phyloP scores from a whole-genome alignment of 1,140 invertebrate species.

The Sinonovacula constricta region DNA sequence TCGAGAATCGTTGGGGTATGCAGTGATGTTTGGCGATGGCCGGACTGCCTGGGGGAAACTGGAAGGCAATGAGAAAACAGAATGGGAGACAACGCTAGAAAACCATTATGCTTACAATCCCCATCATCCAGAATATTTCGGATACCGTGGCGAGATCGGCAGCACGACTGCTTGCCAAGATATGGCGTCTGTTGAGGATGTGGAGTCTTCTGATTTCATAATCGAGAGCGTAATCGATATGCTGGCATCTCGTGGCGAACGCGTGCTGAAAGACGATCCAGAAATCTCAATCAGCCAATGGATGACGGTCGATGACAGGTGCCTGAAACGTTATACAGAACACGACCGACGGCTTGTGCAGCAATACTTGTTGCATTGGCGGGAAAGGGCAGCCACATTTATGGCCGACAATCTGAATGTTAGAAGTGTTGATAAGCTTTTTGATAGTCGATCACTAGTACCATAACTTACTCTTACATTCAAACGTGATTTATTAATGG shows the following conservation, averaged over 20 bases:
- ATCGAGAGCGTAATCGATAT: constrained; percentile 46
- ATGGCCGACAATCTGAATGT: constrained; percentile 10
- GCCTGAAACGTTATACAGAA: constrained; percentile 28
- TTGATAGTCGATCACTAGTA: no score
- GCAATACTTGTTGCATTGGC: not conserved
- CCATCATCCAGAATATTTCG: constrained; percentile 51
- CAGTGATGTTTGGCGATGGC: constrained; percentile 43
- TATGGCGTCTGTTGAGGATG: constrained; percentile 5
- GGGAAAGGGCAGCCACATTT: constrained; percentile 9
- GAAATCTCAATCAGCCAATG: constrained; percentile 32
- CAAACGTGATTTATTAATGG: no score
- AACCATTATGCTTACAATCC: constrained; percentile 41
- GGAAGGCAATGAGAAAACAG: constrained; percentile 25
- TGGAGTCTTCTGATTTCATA: constrained; percentile 13
- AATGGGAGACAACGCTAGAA: constrained; percentile 35
- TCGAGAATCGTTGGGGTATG: constrained; percentile 43
- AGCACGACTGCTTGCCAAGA: not conserved
- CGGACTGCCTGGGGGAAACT: constrained; percentile 15
- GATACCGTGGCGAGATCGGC: constrained; percentile 9
- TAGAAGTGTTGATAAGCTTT: not conserved
- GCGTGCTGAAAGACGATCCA: constrained; percentile 17
- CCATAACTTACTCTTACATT: no score
- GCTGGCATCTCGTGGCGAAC: constrained; percentile 40
- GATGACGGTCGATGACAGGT: constrained; percentile 26
- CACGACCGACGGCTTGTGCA: constrained; percentile 13